Base-by-base conservation (phyloP, 2,113 vertebrate species). In the Poeciliopsis turrubarensis region DNA sequence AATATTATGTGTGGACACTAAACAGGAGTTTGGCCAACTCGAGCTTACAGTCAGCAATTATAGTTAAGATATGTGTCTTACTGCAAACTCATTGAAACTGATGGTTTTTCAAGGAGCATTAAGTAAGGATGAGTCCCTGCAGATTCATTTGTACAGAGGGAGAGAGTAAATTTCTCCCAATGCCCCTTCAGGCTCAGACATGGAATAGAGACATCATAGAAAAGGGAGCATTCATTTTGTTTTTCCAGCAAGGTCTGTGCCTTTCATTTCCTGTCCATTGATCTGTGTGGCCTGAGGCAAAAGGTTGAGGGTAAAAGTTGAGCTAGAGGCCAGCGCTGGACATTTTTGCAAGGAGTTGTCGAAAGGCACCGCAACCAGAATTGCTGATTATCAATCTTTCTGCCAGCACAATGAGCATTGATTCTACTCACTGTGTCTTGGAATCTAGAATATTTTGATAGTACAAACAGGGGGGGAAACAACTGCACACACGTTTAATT, bases 181-280 rank as follows among this genome's bases (percentile, higher is more conserved):
- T 81, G 66, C 63, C 54, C 77, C 76, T 86, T 82, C 73, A 71
- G 80, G 70, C 81, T 82, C 78, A 84, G 61, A 81, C 70, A 79
- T 83, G 65, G 63, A 69, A 74, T 54, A 51, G 81, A 82, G 74
- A 78, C 41, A 75, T 68, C 39, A 72, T 4, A 62, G 70, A 75
- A 80, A 73, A 47, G 63, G 4, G 27, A 73, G 65, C 51, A 81
- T 73, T 75, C 30, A 31, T 85, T 80, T 66, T 77, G 73, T 72
- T 82, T 66, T 82, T 73, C 31, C 39, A 60, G 39, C n/a, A 25
- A 73, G 62, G 51, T 72, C 66, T 78, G 39, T 70, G 70, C 37
- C 69, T 84, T 82, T 82, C 70, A 82, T 87, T 86, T 82, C 80
- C 70, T 37, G 62, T 69, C 60, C 75, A 80, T 64, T 83, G 84